These are phyloP conservation scores for Orbicella faveolata DNA, from an alignment of 64 coral and sea anemone species.

Conservation along the genomic window DNA sequence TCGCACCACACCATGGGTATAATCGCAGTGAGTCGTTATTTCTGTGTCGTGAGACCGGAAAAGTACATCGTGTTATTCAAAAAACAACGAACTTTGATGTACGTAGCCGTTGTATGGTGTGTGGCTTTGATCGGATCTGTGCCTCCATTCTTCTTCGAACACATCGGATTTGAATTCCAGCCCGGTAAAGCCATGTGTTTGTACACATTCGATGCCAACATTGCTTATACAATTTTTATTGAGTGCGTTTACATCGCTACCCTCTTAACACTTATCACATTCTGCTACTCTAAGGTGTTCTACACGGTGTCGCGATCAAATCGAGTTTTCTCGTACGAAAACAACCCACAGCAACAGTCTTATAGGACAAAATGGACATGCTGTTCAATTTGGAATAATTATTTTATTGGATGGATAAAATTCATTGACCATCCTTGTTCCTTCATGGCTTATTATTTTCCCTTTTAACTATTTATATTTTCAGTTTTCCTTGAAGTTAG, in stretches of 20 bases:
- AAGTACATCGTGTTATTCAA: constrained; percentile 45
- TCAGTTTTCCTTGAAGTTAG: too few relatives aligned
- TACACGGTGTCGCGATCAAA: constrained; percentile 37
- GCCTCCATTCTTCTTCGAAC: constrained; percentile 32
- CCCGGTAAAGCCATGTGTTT: constrained; percentile 66
- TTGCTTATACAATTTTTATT: constrained; percentile 50
- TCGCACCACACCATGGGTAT: constrained; percentile 54
- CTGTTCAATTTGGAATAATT: too few relatives aligned
- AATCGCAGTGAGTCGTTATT: constrained; percentile 56
- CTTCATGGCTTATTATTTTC: too few relatives aligned
- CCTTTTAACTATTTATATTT: too few relatives aligned
- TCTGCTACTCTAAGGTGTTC: constrained; percentile 51
- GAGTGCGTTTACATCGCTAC: constrained; percentile 40
- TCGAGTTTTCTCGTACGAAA: constrained; percentile 22
- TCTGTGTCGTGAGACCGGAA: constrained; percentile 51
- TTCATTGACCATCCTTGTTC: too few relatives aligned
- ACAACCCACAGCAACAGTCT: not conserved
- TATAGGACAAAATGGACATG: too few relatives aligned
- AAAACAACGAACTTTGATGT: constrained; percentile 19
- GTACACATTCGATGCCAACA: constrained; percentile 64
- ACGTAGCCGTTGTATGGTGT: constrained; percentile 44
- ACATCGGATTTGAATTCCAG: constrained; percentile 44
- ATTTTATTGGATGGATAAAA: too few relatives aligned
- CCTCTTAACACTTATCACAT: constrained; percentile 11
- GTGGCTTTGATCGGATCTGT: constrained; percentile 37